phyloP scores from a whole-genome alignment of 2,888 invertebrate species.

The Cerastoderma edule region DNA sequence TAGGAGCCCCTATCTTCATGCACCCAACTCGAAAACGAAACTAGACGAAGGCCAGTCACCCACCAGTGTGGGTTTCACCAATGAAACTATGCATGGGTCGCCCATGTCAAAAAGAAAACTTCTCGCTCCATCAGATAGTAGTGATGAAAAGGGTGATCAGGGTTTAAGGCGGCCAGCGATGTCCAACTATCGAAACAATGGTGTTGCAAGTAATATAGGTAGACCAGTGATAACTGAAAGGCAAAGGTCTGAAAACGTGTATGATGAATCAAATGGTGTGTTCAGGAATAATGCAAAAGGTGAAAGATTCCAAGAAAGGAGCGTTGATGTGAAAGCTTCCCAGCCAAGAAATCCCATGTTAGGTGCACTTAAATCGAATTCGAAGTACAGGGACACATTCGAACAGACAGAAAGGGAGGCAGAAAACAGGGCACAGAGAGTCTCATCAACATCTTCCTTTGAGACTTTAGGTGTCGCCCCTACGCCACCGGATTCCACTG shows the following conservation, averaged over 20 bases:
- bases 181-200: constrained; percentile 17
- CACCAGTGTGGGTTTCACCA: constrained; percentile 50
- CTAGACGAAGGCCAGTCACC: constrained; percentile 40
- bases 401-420: constrained; percentile 72
- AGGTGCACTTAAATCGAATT: constrained; percentile 68
- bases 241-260: constrained; percentile 11
- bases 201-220: constrained; percentile 8
- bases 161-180: constrained; percentile 1
- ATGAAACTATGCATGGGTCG: constrained; percentile 52
- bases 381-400: constrained; percentile 70
- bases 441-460: constrained; percentile 65
- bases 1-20: constrained; percentile 48
- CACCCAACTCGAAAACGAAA: constrained; percentile 31
- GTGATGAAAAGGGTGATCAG: constrained; percentile 32
- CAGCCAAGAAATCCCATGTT: constrained; percentile 66
- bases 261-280: constrained; percentile 15
- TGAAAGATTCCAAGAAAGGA: constrained; percentile 28
- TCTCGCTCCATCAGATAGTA: constrained; percentile 50
- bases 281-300: constrained; percentile 3
- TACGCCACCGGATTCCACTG: constrained; percentile 47
- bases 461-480: constrained; percentile 56
- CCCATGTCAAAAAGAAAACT: constrained; percentile 59
- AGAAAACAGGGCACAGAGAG: constrained; percentile 67
- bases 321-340: constrained; percentile 32
- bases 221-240: no score